Percentiles rank a stretch among this genome's conserved stretches.
Conservation (phyloP, 1,140 invertebrate genomes). For the Centruroides sculpturatus region DNA sequence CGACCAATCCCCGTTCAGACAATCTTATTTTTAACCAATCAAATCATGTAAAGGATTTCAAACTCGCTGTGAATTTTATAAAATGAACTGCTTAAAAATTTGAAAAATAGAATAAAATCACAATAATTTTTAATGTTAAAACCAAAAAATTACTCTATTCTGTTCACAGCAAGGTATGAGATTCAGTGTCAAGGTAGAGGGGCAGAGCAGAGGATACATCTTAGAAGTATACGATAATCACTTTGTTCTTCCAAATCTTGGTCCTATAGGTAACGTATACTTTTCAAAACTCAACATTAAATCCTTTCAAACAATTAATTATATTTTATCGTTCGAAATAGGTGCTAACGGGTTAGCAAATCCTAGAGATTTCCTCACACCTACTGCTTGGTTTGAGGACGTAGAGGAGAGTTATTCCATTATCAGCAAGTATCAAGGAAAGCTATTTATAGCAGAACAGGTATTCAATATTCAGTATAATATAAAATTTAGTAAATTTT, state of each 20-base stretch:
- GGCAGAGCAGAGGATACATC: slow-evolving; percentile 77
- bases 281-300: too few species aligned
- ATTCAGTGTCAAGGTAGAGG: slow-evolving; percentile 63
- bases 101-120: not conserved
- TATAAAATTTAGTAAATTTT: not conserved
- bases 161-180: slow-evolving; percentile 69
- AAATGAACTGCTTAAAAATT: too few species aligned
- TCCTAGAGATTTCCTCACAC: slow-evolving; percentile 85
- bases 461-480: slow-evolving; percentile 14
- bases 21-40: too few species aligned
- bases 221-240: slow-evolving; percentile 90
- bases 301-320: too few species aligned
- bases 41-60: too few species aligned
- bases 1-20: too few species aligned
- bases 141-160: slow-evolving; percentile 8
- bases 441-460: slow-evolving; percentile 60
- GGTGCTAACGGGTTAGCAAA: slow-evolving; percentile 94
- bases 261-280: slow-evolving; percentile 64
- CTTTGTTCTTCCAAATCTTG: slow-evolving; percentile 82
- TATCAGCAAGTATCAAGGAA: slow-evolving; percentile 79
- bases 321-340: slow-evolving; percentile 13
- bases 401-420: slow-evolving; percentile 50
- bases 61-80: too few species aligned
- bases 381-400: slow-evolving; percentile 74
- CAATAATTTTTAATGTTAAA: not conserved